phyloP scores from a whole-genome alignment of 2,797 vertebrate genomes.

The Notamacropus eugenii region DNA sequence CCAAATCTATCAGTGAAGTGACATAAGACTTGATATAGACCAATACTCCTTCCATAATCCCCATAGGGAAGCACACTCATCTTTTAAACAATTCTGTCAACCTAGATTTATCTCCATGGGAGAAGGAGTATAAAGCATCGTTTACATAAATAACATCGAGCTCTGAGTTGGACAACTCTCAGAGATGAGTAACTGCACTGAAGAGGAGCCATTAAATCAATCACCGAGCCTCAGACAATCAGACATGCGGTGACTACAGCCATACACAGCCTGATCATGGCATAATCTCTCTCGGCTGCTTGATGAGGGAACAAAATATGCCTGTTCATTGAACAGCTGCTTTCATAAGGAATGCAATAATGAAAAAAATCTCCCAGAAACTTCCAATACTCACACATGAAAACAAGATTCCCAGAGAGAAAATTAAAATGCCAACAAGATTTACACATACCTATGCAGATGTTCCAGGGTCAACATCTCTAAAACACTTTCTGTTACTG shows the following conservation, averaged over 20 bases:
- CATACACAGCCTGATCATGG: slow-evolving; percentile 51
- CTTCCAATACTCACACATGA: slow-evolving; percentile 66
- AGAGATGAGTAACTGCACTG: slow-evolving; percentile 61
- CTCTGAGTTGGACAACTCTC: slow-evolving; percentile 46
- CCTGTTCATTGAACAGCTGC: slow-evolving; percentile 81
- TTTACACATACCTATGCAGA: slow-evolving; percentile 80
- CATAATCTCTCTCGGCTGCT: slow-evolving; percentile 70
- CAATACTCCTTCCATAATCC: background rate
- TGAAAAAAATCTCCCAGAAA: slow-evolving; percentile 72
- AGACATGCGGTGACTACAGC: slow-evolving; percentile 66
- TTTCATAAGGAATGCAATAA: slow-evolving; percentile 79
- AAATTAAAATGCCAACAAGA: slow-evolving; percentile 85
- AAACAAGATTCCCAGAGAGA: slow-evolving; percentile 80
- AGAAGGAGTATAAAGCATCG: slow-evolving; percentile 65
- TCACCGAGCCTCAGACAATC: slow-evolving; percentile 62
- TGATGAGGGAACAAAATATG: slow-evolving; percentile 72
- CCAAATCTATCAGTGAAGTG: slow-evolving; percentile 19
- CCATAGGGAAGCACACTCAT: slow-evolving; percentile 53
- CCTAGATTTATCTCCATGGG: slow-evolving; percentile 35
- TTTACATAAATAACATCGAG: slow-evolving; percentile 69
- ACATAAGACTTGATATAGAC: slow-evolving; percentile 38
- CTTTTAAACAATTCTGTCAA: slow-evolving; percentile 58
- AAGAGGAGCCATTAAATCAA: slow-evolving; percentile 72
- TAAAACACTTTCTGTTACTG: slow-evolving; percentile 72
- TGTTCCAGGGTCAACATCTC: slow-evolving; percentile 70